phyloP scores from a whole-genome alignment of 2,113 vertebrate species.

The Seriola dumerili region DNA sequence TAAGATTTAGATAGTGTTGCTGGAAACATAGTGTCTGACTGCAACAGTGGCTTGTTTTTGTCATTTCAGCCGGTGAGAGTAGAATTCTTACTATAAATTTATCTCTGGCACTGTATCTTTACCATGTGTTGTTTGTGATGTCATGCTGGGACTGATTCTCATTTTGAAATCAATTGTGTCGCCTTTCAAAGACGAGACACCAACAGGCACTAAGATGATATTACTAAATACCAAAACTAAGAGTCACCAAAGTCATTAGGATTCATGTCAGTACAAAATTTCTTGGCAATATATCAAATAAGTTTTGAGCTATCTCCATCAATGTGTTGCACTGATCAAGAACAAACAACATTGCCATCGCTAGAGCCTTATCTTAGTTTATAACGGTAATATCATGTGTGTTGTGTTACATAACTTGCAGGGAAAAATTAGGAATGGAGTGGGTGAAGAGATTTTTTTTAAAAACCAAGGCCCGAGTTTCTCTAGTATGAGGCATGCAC shows the following conservation, averaged over 20 bases:
- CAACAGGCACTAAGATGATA: neutral
- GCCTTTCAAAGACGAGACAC: neutral
- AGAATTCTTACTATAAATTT: neutral
- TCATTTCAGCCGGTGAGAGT: neutral
- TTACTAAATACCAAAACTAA: neutral
- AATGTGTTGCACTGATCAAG: neutral
- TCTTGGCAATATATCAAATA: neutral
- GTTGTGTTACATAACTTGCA: neutral
- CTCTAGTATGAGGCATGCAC: constrained; percentile 1
- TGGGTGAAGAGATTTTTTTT: neutral
- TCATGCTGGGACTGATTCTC: neutral
- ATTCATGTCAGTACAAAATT: neutral
- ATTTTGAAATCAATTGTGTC: neutral
- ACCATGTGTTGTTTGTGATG: neutral
- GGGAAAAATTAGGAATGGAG: neutral
- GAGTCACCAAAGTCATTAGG: neutral
- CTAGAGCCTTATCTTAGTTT: neutral
- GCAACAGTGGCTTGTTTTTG: neutral
- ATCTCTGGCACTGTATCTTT: neutral
- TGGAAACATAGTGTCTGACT: constrained; percentile 5
- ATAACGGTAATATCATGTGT: neutral
- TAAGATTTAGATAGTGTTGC: constrained; percentile 46
- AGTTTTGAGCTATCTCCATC: neutral
- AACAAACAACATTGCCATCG: neutral
- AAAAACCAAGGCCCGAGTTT: neutral